A percentile compares a stretch with the other conserved stretches of the same genome.
Evolutionary conservation across 2,113 vertebrate species (phyloP).

Genomic region (Semicossyphus pulcher): DNA sequence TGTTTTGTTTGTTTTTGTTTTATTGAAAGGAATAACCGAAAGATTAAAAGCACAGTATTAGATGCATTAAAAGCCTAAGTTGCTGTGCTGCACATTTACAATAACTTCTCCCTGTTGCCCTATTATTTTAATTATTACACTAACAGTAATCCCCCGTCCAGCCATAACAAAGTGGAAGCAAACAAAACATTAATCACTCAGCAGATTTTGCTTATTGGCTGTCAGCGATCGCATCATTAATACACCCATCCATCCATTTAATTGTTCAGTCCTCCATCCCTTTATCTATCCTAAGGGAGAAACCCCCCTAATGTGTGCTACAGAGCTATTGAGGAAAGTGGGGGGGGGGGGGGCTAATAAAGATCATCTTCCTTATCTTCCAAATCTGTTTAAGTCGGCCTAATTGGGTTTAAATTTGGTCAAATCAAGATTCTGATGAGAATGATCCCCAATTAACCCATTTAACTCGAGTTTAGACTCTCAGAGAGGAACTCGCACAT

Average conservation of each 20-base stretch:
- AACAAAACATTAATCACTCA: too few relatives aligned
- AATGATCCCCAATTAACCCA: slow-evolving; percentile 58
- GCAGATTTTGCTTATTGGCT: too few relatives aligned
- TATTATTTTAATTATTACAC: too few relatives aligned
- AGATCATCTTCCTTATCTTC: slow-evolving; percentile 58
- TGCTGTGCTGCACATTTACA: too few relatives aligned
- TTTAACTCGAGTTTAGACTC: slow-evolving; percentile 22
- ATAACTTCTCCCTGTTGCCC: too few relatives aligned
- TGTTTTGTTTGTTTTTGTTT: too few relatives aligned
- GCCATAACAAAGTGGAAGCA: too few relatives aligned
- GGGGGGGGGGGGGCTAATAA: background rate
- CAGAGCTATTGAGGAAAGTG: background rate
- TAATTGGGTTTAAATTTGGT: slow-evolving; percentile 68
- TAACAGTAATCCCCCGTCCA: too few relatives aligned
- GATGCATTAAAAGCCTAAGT: too few relatives aligned
- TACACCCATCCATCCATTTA: background rate
- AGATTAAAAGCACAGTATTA: too few relatives aligned
- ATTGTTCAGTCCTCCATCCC: background rate
- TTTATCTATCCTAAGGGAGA: background rate
- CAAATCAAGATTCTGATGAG: slow-evolving; percentile 57
- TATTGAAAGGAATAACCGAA: too few relatives aligned
- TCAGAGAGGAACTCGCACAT: background rate
- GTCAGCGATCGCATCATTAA: background rate
- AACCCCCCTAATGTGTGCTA: background rate
- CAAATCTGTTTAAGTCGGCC: slow-evolving; percentile 54